Percentiles rank a stretch among this genome's conserved stretches.
phyloP scores from a whole-genome alignment of 2,888 invertebrate genomes.

The Philereme transversata region DNA sequence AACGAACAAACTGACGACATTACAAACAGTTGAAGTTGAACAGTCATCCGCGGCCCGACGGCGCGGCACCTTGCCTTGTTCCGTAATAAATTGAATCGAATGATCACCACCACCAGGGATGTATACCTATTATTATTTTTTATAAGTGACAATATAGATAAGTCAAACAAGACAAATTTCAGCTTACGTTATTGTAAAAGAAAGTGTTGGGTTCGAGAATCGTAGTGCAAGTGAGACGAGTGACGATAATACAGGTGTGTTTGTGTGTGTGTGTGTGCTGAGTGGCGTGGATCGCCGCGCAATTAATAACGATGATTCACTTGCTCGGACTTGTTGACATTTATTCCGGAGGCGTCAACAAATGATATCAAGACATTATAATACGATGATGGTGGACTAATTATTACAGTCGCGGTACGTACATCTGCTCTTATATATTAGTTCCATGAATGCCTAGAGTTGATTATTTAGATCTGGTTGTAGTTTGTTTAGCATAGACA shows the following conservation, averaged over 20 bases:
- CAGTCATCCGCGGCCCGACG: constrained; percentile 72
- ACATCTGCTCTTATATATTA: constrained; percentile 10
- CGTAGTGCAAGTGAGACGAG: constrained; percentile 54
- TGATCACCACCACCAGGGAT: constrained; percentile 50
- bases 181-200: constrained; percentile 38
- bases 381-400: constrained; percentile 79
- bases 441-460: constrained; percentile 1
- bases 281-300: constrained; percentile 81
- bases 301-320: constrained; percentile 84
- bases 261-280: constrained; percentile 59
- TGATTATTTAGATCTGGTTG: constrained; percentile 6
- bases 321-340: constrained; percentile 82
- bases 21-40: constrained; percentile 81
- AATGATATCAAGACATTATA: constrained; percentile 72
- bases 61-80: constrained; percentile 58
- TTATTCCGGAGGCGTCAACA: constrained; percentile 77
- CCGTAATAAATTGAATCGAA: constrained; percentile 43
- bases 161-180: constrained; percentile 40
- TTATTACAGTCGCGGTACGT: constrained; percentile 70
- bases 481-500: constrained; percentile 1
- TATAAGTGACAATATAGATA: constrained; percentile 56
- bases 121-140: constrained; percentile 38
- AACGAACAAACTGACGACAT: constrained; percentile 72
- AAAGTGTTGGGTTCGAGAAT: constrained; percentile 46
- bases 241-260: constrained; percentile 74